Conservation (phyloP, 2,888 invertebrate genomes). For the Brachyptera risi region DNA sequence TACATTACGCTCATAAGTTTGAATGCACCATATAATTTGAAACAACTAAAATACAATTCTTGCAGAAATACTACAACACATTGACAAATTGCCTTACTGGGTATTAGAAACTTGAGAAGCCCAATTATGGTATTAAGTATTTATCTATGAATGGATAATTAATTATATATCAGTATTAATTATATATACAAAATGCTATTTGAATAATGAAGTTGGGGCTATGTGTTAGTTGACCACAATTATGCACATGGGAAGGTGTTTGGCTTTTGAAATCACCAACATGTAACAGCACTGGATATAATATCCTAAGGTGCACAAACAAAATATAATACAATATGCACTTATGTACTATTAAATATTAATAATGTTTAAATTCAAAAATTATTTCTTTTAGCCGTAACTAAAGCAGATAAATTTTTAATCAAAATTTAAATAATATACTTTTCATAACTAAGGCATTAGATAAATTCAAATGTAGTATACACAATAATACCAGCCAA, state of each 20-base stretch:
- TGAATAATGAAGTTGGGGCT: constrained; percentile 27
- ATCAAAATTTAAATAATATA: background rate
- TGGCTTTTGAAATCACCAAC: constrained; percentile 17
- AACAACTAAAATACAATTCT: constrained; percentile 14
- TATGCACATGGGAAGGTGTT: constrained; percentile 8
- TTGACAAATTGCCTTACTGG: constrained; percentile 15
- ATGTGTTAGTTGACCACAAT: constrained; percentile 19
- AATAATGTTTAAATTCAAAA: too few species aligned
- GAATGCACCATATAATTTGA: background rate
- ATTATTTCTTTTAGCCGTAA: background rate
- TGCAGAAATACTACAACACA: constrained; percentile 17
- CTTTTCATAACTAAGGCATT: background rate
- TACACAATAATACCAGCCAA: too few species aligned
- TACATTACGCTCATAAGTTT: too few species aligned
- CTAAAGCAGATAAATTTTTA: background rate
- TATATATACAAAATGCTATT: constrained; percentile 35
- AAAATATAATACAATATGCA: constrained; percentile 18
- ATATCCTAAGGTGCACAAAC: constrained; percentile 31
- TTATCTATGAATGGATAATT: constrained; percentile 15
- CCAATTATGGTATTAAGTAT: constrained; percentile 26
- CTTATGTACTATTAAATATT: background rate
- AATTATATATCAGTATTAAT: constrained; percentile 30
- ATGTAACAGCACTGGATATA: constrained; percentile 32
- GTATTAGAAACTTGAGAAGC: constrained; percentile 31
- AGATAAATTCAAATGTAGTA: background rate